A percentile compares a stretch with the other conserved stretches of the same genome.
These are phyloP conservation scores for Drosophila yooni DNA, from an alignment of 2,888 invertebrate species.

Conservation along the genomic window DNA sequence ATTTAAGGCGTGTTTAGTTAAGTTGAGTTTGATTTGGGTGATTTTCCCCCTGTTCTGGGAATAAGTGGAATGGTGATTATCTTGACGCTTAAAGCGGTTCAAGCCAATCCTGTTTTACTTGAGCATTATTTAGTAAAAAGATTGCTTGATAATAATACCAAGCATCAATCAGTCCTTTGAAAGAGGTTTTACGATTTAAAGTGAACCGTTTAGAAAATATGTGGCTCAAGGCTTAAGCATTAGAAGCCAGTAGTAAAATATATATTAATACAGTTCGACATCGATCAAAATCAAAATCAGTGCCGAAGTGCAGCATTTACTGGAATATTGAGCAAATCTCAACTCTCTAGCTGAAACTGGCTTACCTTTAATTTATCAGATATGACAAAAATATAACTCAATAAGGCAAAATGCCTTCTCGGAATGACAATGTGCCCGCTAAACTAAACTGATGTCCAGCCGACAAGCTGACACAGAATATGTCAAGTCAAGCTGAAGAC, in stretches of 20 bases:
- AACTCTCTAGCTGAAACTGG: background rate
- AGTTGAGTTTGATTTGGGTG: slow-evolving; percentile 77
- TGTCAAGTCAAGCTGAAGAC: slow-evolving; percentile 68
- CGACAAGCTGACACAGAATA: slow-evolving; percentile 47
- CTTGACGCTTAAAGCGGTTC: slow-evolving; percentile 22
- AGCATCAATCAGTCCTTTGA: background rate
- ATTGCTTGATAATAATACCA: background rate
- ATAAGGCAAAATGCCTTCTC: background rate
- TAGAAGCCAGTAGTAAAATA: background rate
- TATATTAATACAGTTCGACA: background rate
- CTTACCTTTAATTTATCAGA: background rate
- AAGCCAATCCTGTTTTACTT: background rate
- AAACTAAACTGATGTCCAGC: slow-evolving; percentile 15
- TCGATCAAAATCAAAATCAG: background rate
- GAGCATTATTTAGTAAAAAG: background rate
- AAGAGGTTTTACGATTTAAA: background rate
- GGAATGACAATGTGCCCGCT: slow-evolving; percentile 13
- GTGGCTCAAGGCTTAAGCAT: background rate
- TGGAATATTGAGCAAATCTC: background rate
- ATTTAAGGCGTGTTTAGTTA: slow-evolving; percentile 76
- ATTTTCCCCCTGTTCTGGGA: background rate
- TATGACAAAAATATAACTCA: background rate
- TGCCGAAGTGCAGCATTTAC: background rate
- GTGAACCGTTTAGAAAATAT: background rate
- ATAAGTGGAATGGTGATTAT: slow-evolving; percentile 39